Evolutionary conservation across 35 echinoderm and acorn worm species (phyloP).

Genomic region (Antedon bifida): DNA sequence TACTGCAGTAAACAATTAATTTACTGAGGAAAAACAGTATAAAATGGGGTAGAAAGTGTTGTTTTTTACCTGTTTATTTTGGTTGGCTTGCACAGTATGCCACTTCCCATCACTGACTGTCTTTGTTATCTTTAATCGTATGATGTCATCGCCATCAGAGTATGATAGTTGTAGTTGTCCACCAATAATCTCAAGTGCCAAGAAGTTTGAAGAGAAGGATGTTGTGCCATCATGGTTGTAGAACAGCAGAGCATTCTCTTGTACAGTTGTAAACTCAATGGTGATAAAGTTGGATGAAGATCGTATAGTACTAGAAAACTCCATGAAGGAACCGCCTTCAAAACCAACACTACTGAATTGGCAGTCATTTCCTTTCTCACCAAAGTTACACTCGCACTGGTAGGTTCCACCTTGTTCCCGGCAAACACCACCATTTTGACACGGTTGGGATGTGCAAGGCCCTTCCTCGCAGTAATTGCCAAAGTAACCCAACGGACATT

Average conservation of each 20-base stretch:
- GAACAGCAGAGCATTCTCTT: conserved; percentile 44
- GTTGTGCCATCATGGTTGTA: conserved; percentile 86
- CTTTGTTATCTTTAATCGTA: conserved; percentile 33
- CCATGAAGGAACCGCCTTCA: conserved; percentile 50
- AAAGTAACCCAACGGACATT: conserved; percentile 48
- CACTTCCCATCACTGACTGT: conserved; percentile 59
- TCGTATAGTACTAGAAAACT: conserved; percentile 1
- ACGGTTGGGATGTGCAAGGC: conserved; percentile 59
- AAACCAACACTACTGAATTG: conserved; percentile 70
- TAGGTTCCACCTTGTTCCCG: conserved; percentile 45
- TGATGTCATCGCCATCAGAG: conserved; percentile 40
- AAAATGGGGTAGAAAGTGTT: too few species aligned
- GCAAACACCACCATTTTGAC: conserved; percentile 60
- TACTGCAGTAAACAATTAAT: too few species aligned
- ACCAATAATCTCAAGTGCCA: conserved; percentile 56
- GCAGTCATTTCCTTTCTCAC: conserved; percentile 51
- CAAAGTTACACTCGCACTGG: conserved; percentile 53
- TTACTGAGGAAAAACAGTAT: too few species aligned
- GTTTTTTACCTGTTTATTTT: conserved; percentile 51
- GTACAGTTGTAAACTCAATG: conserved; percentile 63
- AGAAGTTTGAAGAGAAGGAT: conserved; percentile 39
- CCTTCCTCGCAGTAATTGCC: conserved; percentile 59
- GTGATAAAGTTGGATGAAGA: conserved; percentile 21
- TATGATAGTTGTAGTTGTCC: conserved; percentile 52
- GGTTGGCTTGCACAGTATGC: conserved; percentile 66